Conservation (phyloP, 1,140 invertebrate species). For the Macrotrachela quadricornifera region DNA sequence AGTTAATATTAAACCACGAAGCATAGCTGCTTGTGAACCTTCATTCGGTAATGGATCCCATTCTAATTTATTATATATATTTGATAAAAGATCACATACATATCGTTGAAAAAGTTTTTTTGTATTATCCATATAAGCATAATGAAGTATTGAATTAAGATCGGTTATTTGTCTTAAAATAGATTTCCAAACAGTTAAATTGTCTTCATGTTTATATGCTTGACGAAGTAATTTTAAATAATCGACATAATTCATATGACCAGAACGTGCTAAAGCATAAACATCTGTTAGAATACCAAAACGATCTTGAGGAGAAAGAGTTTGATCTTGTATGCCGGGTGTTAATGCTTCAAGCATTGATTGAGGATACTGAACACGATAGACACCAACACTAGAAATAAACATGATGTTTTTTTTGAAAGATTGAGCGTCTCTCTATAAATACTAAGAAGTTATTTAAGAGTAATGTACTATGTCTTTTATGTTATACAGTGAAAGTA, state of each 20-base stretch:
- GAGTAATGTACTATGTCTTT: too few relatives aligned
- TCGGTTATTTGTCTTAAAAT: too few relatives aligned
- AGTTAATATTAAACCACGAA: constrained; percentile 59
- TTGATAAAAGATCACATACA: background rate
- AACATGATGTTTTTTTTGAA: too few relatives aligned
- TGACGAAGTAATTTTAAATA: constrained; percentile 4
- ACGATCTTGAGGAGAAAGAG: constrained; percentile 3
- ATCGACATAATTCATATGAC: background rate
- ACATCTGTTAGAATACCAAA: constrained; percentile 3
- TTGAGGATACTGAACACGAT: constrained; percentile 1
- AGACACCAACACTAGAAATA: background rate
- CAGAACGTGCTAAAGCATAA: background rate
- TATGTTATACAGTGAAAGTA: too few relatives aligned
- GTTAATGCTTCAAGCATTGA: background rate
- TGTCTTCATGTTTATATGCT: constrained; percentile 1
- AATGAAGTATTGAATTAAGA: too few relatives aligned
- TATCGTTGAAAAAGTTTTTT: background rate
- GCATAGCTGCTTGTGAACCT: constrained; percentile 43
- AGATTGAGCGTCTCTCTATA: too few relatives aligned
- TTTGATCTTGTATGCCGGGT: background rate
- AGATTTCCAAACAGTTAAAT: constrained; percentile 8
- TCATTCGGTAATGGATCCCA: background rate
- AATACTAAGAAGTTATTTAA: too few relatives aligned
- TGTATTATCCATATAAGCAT: constrained; percentile 2
- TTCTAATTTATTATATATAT: background rate